Conservation (phyloP, 2,113 vertebrate genomes). For the Phalacrocorax brasilianus region DNA sequence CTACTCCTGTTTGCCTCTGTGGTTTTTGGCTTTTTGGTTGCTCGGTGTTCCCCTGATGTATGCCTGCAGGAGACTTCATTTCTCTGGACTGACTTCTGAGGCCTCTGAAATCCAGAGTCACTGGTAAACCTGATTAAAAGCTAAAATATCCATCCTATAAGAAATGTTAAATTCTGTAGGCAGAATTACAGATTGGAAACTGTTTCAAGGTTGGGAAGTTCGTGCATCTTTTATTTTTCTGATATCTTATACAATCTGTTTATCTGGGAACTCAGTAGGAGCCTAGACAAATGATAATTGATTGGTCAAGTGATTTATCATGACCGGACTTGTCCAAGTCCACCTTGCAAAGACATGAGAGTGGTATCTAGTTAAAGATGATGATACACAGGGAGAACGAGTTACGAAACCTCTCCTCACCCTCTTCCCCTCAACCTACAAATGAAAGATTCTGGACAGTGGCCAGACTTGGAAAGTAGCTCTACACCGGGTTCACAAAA, state of each 20-base stretch:
- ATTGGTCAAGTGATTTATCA: not conserved
- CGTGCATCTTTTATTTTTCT: not conserved
- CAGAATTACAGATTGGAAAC: not conserved
- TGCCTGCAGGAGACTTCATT: not conserved
- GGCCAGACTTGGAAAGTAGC: not conserved
- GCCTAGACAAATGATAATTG: not conserved
- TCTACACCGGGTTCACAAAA: not conserved
- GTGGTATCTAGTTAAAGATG: not conserved
- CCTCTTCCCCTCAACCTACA: accelerated
- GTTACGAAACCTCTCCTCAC: not conserved
- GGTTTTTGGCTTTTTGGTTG: not conserved
- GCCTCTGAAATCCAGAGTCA: not conserved
- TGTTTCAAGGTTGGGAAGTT: not conserved
- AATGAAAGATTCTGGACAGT: not conserved
- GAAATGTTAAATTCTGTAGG: not conserved
- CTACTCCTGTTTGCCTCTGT: not conserved
- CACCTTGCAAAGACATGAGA: not conserved
- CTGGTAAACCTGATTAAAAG: not conserved
- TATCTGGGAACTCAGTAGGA: not conserved
- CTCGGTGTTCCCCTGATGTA: not conserved
- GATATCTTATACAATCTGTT: not conserved
- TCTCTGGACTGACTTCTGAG: not conserved
- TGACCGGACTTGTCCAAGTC: not conserved
- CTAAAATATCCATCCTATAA: not conserved
- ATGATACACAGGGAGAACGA: not conserved